These are phyloP conservation scores for Pampusana beccarii DNA, from an alignment of 2,113 vertebrate genomes.

Conservation along the genomic window DNA sequence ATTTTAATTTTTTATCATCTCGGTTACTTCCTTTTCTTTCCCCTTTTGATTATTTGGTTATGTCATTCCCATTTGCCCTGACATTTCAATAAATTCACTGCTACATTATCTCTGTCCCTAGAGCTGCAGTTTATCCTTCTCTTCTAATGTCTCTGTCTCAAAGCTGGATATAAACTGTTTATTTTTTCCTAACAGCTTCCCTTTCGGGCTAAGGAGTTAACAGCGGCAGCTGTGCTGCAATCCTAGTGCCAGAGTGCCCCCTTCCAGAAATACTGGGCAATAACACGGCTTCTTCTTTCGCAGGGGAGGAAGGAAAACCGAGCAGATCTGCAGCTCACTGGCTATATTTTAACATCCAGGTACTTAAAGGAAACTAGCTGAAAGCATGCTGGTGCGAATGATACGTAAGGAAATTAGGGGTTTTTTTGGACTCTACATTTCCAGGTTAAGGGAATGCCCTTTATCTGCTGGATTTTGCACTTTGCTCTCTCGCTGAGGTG, in stretches of 20 bases:
- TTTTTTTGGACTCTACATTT: not conserved
- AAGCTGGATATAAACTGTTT: constrained; percentile 21
- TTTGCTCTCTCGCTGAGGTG: not conserved
- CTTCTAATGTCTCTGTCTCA: constrained; percentile 10
- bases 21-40: not conserved
- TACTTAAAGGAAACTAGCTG: not conserved
- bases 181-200: constrained; percentile 34
- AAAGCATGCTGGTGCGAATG: not conserved
- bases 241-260: constrained; percentile 39
- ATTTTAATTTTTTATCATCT: constrained; percentile 62
- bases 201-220: not conserved
- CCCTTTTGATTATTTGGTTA: constrained; percentile 34
- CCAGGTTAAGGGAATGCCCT: not conserved
- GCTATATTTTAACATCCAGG: not conserved
- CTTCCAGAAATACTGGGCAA: constrained; percentile 8
- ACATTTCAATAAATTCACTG: constrained; percentile 53
- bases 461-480: not conserved
- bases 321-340: not conserved
- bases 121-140: constrained; percentile 34
- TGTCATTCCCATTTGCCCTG: constrained; percentile 41
- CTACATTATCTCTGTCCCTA: constrained; percentile 32
- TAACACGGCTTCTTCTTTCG: not conserved
- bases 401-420: not conserved
- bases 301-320: accelerated
- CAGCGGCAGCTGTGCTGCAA: not conserved